Evolutionary conservation across 2,888 invertebrate genomes (phyloP).

Genomic region (Eugnorisma glareosa): DNA sequence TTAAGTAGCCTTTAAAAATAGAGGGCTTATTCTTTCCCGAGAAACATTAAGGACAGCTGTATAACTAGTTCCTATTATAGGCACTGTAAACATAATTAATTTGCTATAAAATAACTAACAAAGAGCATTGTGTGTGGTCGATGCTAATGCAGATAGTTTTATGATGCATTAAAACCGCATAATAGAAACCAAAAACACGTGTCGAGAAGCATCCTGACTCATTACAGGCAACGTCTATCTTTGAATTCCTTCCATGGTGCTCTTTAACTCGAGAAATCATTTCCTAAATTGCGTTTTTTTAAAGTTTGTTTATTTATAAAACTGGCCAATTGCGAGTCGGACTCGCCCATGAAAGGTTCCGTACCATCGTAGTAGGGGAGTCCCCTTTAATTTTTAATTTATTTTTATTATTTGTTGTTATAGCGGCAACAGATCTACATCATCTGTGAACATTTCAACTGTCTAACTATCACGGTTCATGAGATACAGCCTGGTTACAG

Average conservation of each 20-base stretch:
- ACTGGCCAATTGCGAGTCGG: too few relatives aligned
- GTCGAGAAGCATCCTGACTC: background rate
- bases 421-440: too few relatives aligned
- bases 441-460: too few relatives aligned
- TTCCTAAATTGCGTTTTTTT: background rate
- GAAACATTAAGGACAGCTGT: constrained; percentile 5
- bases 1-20: constrained; percentile 1
- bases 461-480: too few relatives aligned
- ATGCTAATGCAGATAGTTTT: constrained; percentile 12
- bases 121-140: constrained; percentile 51
- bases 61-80: constrained; percentile 20
- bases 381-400: too few relatives aligned
- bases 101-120: constrained; percentile 44
- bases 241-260: background rate
- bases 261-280: background rate
- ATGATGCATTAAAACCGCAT: constrained; percentile 44
- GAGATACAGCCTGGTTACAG: too few relatives aligned
- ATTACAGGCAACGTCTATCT: background rate
- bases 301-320: background rate
- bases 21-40: background rate
- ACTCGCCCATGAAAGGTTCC: too few relatives aligned
- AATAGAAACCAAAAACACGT: constrained; percentile 29
- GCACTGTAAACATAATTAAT: constrained; percentile 31
- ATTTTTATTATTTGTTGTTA: too few relatives aligned
- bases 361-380: too few relatives aligned